These are phyloP conservation scores for Eretmochelys imbricata DNA, from an alignment of 2,113 vertebrate species.

Conservation along the genomic window DNA sequence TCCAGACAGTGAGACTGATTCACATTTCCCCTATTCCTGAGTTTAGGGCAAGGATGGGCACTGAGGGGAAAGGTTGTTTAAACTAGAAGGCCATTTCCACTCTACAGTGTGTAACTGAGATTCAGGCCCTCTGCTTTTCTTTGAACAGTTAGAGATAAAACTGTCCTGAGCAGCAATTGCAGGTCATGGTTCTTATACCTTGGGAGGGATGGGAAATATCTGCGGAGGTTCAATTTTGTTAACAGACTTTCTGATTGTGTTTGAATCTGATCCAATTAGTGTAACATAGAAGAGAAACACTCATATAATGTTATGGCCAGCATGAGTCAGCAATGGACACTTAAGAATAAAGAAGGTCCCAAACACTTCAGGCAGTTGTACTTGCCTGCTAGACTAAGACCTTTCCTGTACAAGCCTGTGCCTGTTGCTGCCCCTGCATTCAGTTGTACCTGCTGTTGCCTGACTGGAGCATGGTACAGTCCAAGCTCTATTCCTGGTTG, in stretches of 20 bases:
- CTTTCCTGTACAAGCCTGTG: constrained; percentile 1
- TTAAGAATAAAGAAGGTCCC: constrained; percentile 54
- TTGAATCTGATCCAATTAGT: constrained; percentile 70
- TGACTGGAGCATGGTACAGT: neutral
- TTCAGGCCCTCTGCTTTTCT: neutral
- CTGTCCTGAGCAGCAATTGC: constrained; percentile 35
- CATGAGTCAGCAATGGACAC: constrained; percentile 71
- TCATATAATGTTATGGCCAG: constrained; percentile 57
- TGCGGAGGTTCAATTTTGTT: constrained; percentile 41
- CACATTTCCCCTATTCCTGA: neutral
- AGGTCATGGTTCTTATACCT: constrained; percentile 50
- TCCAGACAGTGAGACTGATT: neutral
- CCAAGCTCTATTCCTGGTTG: neutral
- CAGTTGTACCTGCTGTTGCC: neutral
- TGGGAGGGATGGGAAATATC: constrained; percentile 47
- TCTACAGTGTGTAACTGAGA: neutral
- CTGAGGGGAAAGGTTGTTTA: neutral
- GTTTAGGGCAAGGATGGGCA: neutral
- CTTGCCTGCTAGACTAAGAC: neutral
- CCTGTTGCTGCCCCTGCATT: neutral
- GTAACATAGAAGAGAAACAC: constrained; percentile 38
- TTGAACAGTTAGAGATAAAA: constrained; percentile 29
- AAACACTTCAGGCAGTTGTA: constrained; percentile 56
- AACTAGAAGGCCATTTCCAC: neutral
- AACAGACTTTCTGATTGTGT: constrained; percentile 55